A percentile compares a stretch with the other conserved stretches of the same genome.
Evolutionary conservation across 2,797 vertebrate genomes (phyloP).

Genomic region (Brachymystax lenok): DNA sequence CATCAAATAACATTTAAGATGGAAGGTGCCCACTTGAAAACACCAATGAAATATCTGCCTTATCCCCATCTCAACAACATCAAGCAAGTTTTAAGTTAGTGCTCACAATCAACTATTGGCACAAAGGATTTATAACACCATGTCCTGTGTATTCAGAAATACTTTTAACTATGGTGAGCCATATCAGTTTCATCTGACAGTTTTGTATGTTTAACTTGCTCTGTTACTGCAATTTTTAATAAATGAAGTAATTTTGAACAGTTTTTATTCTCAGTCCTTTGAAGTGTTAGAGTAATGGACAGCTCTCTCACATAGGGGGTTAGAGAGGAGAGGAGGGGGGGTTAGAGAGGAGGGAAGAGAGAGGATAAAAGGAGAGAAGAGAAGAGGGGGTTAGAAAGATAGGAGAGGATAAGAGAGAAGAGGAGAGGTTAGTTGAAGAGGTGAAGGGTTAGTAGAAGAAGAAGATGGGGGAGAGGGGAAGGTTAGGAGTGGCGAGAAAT

Average conservation of each 20-base stretch:
- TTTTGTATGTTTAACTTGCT: no score
- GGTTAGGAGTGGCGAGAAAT: neutral
- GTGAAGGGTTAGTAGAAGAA: neutral
- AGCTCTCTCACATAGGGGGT: neutral
- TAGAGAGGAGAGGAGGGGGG: neutral
- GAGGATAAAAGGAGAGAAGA: neutral
- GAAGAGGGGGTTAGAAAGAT: neutral
- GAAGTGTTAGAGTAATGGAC: no score
- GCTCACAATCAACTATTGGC: neutral
- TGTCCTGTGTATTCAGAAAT: neutral
- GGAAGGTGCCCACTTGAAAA: constrained; percentile 1
- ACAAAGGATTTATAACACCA: neutral
- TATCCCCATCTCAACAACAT: neutral
- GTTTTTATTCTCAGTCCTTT: no score
- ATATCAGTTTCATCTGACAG: no score
- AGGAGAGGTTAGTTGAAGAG: neutral
- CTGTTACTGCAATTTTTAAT: no score
- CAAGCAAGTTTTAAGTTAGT: neutral
- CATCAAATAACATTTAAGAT: constrained; percentile 17
- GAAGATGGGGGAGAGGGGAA: neutral
- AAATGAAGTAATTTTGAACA: no score
- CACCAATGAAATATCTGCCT: neutral
- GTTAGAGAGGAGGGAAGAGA: neutral
- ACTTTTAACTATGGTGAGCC: no score
- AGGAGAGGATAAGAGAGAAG: neutral